These are phyloP conservation scores for Chironex yamaguchii DNA, from an alignment of 30 jellyfish, hydroid and myxozoan species.

Conservation along the genomic window DNA sequence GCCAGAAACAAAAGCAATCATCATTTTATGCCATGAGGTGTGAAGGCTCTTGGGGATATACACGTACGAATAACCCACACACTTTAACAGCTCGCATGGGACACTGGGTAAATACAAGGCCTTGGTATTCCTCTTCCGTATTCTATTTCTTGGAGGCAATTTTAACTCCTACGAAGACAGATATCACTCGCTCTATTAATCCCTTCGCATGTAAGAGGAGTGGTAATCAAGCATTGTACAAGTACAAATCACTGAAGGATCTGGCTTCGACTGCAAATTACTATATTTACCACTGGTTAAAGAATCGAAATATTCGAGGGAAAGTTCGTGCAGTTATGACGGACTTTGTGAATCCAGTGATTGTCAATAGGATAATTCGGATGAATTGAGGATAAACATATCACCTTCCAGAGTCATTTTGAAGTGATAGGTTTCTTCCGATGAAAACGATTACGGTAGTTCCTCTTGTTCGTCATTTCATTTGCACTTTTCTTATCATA, in stretches of 20 bases:
- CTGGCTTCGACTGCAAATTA: not conserved
- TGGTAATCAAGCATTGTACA: not conserved
- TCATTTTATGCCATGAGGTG: no score
- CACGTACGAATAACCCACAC: not conserved
- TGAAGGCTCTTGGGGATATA: not conserved
- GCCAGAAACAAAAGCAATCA: no score
- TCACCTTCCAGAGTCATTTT: no score
- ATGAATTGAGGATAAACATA: no score
- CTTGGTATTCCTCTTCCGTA: not conserved
- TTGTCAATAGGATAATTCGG: not conserved
- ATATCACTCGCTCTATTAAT: not conserved
- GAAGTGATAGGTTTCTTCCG: no score
- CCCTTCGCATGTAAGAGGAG: not conserved
- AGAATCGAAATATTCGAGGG: not conserved
- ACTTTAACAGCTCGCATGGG: not conserved
- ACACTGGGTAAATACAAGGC: not conserved
- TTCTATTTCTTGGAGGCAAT: constrained; percentile 5
- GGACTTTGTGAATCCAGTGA: not conserved
- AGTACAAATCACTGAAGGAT: constrained; percentile 1
- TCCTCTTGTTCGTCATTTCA: no score
- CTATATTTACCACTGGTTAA: not conserved
- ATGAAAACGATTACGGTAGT: no score
- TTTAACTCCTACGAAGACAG: not conserved
- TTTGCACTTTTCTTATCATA: no score
- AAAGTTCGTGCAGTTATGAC: not conserved